A percentile compares a stretch with the other conserved stretches of the same genome.
Conservation (phyloP, 2,113 vertebrate genomes). For the Mugil cephalus region DNA sequence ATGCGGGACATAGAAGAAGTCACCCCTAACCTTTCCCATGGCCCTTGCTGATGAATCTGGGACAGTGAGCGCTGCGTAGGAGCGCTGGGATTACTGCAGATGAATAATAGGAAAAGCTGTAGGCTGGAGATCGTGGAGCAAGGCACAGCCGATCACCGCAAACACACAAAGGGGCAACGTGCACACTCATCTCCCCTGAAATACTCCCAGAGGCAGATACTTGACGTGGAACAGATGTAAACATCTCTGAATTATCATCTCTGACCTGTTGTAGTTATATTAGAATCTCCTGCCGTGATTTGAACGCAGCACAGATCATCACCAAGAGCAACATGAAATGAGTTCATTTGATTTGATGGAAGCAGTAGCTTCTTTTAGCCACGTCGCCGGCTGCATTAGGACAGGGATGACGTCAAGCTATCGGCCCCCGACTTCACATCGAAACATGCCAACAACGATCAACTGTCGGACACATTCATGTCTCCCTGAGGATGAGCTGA, state of each 20-base stretch:
- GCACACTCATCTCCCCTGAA: conserved; percentile 6
- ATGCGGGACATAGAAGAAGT: conserved; percentile 19
- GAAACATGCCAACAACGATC: too few relatives aligned
- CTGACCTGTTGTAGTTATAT: conserved; percentile 17
- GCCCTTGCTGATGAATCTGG: conserved; percentile 20
- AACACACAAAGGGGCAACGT: neutral
- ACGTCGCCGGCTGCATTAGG: too few relatives aligned
- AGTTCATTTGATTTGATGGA: neutral
- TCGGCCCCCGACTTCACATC: too few relatives aligned
- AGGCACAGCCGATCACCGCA: conserved; percentile 39
- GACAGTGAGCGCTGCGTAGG: conserved; percentile 16
- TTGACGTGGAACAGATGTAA: conserved; percentile 54
- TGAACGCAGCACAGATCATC: neutral
- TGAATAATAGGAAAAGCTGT: conserved; percentile 51
- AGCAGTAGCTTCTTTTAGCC: too few relatives aligned
- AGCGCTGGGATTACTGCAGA: conserved; percentile 31
- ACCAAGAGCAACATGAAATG: neutral
- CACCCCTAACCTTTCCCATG: conserved; percentile 59
- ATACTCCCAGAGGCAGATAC: neutral
- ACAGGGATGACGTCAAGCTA: too few relatives aligned
- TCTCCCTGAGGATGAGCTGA: too few relatives aligned
- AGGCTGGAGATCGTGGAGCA: conserved; percentile 33
- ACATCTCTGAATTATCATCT: conserved; percentile 26
- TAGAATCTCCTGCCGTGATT: conserved; percentile 1
- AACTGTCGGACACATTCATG: too few relatives aligned